Evolutionary conservation across 2,888 invertebrate species (phyloP), one percentile per base, ranked within the genome.

Genomic region (Archips crataeganus): DNA sequence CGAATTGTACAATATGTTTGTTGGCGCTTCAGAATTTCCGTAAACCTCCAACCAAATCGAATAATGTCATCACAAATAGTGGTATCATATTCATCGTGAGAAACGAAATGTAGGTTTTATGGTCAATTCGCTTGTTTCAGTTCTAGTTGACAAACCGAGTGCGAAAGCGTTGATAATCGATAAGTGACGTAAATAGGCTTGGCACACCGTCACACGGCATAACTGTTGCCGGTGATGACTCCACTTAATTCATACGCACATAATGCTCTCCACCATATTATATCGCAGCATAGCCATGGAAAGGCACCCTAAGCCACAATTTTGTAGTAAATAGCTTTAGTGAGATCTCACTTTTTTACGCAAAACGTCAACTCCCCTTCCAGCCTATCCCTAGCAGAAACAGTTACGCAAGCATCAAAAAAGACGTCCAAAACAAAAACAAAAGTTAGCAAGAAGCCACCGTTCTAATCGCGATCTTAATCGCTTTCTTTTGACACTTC

Each of bases 401-500:
- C 15, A 54, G 45, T 71, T 66, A 61, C 51, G 54, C 54, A 66
- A 70, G 61, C 42, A 39, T 57, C 47, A 45, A 71, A 65, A 71
- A 66, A 9, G 39, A n/a, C 61, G 32, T 49, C 23, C 39, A n/a
- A 65, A 51, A 51, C 49, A 42, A 61, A 66, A 71, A 42, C 51
- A 59, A 66, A 60, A 60, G 60, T 49, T 36, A 15, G 42, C 9
- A 71, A 71, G 61, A 71, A 71, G 66, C 54, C 32, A 51, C 65
- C 71, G 32, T 60, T 71, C 65, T 71, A 71, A 67, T 61, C 71
- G 61, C 60, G 66, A 71, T 71, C 61, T 67, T 71, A 61, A 71
- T 67, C 71, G 71, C 71, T 71, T 71, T 71, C 71, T 67, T 71
- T 71, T 71, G 71, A 71, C 71, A 66, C 66, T 71, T 66, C 66